Evolutionary conservation across 2,888 invertebrate species (phyloP), one percentile per base, ranked within the genome.

Genomic region (Scaptomyza flava): DNA sequence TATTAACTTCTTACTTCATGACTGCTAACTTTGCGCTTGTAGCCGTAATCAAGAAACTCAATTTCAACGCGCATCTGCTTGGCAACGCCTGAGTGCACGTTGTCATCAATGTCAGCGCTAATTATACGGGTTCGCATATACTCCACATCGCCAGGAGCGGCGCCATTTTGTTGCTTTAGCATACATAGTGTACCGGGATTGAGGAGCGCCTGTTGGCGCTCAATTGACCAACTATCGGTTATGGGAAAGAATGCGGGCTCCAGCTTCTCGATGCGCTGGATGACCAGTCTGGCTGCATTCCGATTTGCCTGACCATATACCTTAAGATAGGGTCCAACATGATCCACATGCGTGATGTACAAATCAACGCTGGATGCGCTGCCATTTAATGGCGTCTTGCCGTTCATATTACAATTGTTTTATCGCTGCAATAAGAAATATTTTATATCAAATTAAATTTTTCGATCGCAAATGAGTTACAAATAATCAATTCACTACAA

Each of bases 31-130:
- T 93, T 91, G 2, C 93, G 93, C 0, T 93, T 93, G 83, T 94
- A 95, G n/a, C 95, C 95, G 85, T 94, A 95, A 91, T 95, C 95
- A 89, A 95, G 93, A 82, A 94, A 95, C 7, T 94, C 91, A 6
- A 95, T 94, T 11, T 94, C 91, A 2, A 95, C 95, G 74, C 94
- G 93, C 51, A 95, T 93, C 57, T 93, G 91, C 20, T 94, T 94
- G 31, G 66, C 54, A 43, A 23, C 60, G 30, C 6, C 33, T 36
- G 52, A 30, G 12, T 50, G 53, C 36, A 41, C 59, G 27, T 41
- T 69, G 38, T 68, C 82, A 36, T 73, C 74, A 23, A 70, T 43
- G 8, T 57, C 68, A n/a, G 85, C 79, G 50, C 56, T 85, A 17
- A 79, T 45, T 50, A 90, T 83, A 94, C 95, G 92, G 31, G 83